Conservation (phyloP, 2,113 vertebrate genomes). For the Lota lota region DNA sequence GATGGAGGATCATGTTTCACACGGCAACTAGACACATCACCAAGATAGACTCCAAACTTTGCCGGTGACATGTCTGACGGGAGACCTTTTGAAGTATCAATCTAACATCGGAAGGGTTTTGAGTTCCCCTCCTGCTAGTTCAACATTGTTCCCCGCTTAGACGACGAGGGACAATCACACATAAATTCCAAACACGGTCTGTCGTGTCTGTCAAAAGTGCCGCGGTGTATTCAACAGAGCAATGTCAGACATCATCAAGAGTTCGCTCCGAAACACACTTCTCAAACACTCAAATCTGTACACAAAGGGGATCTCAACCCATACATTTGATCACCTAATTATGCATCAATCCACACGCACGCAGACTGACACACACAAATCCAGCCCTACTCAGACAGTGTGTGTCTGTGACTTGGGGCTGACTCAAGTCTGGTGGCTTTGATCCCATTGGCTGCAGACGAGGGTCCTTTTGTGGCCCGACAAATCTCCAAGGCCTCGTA, state of each 20-base stretch:
- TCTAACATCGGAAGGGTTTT: constrained; percentile 31
- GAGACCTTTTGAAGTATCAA: too few species aligned
- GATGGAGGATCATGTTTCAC: too few species aligned
- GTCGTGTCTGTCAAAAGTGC: constrained; percentile 35
- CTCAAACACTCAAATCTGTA: constrained; percentile 15
- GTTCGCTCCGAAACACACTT: constrained; percentile 1
- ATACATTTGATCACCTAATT: not conserved
- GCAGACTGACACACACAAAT: not conserved
- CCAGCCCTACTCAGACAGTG: not conserved
- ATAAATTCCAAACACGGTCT: constrained; percentile 27
- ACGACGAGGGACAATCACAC: constrained; percentile 34
- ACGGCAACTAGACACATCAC: too few species aligned
- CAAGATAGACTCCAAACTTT: too few species aligned
- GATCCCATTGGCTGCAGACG: constrained; percentile 19
- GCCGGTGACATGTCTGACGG: too few species aligned
- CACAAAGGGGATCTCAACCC: constrained; percentile 5
- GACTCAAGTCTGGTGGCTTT: constrained; percentile 8
- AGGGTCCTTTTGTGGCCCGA: constrained; percentile 12
- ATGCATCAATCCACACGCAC: not conserved
- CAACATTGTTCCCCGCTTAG: constrained; percentile 49
- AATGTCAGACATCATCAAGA: constrained; percentile 34
- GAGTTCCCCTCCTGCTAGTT: constrained; percentile 35
- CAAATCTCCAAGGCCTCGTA: constrained; percentile 9
- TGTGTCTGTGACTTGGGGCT: not conserved
- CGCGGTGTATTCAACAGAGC: constrained; percentile 45